Conservation (phyloP, 2,113 vertebrate genomes). For the Megaleporinus macrocephalus region DNA sequence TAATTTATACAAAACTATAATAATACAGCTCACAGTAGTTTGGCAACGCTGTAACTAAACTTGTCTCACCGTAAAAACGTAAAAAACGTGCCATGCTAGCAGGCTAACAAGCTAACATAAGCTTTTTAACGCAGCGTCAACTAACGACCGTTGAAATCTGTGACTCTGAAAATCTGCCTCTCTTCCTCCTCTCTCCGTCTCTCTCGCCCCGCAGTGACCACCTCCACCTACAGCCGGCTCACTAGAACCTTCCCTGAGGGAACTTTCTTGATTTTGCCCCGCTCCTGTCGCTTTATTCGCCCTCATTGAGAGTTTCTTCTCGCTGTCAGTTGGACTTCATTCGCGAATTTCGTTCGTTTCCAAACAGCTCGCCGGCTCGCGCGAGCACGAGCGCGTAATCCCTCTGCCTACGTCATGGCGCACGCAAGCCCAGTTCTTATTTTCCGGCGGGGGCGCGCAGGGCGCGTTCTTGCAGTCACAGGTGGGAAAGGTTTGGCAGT, state of each 20-base stretch:
- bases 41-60: neutral
- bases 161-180: neutral
- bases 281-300: constrained; percentile 34
- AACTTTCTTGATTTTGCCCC: neutral
- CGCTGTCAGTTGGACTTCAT: constrained; percentile 1
- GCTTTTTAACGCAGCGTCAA: neutral
- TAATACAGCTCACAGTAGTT: neutral
- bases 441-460: constrained; percentile 54
- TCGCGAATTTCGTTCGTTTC: constrained; percentile 47
- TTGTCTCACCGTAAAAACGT: constrained; percentile 1
- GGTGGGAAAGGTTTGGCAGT: neutral
- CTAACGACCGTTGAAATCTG: constrained; percentile 12
- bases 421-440: constrained; percentile 14
- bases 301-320: constrained; percentile 59
- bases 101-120: constrained; percentile 16
- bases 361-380: constrained; percentile 57
- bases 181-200: constrained; percentile 36
- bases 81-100: constrained; percentile 37
- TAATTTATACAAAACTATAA: neutral
- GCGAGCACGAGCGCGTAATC: constrained; percentile 48
- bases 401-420: constrained; percentile 9
- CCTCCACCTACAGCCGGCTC: neutral
- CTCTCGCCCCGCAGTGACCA: neutral
- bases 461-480: neutral
- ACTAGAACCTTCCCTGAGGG: neutral